A percentile compares a stretch with the other conserved stretches of the same genome.
Evolutionary conservation across 2,888 invertebrate genomes (phyloP).

Genomic region (Limnephilus rhombicus): DNA sequence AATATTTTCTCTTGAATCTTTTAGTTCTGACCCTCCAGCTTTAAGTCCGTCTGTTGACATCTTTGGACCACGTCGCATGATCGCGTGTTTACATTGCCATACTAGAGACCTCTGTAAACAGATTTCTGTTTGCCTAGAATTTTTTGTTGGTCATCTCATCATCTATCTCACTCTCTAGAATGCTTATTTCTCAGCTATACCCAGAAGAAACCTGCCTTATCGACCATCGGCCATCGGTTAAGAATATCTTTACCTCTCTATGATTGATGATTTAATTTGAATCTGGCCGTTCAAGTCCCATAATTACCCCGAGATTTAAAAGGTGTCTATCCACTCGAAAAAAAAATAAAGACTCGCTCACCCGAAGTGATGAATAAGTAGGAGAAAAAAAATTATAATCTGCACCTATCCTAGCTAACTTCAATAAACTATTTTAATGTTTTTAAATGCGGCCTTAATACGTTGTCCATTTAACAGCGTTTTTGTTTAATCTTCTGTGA

Average conservation of each 20-base stretch:
- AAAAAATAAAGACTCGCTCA: neutral
- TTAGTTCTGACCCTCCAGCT: constrained; percentile 7
- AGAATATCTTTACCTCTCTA: neutral
- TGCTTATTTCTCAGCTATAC: neutral
- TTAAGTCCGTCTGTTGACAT: constrained; percentile 32
- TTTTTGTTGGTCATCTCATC: constrained; percentile 51
- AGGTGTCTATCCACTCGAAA: neutral
- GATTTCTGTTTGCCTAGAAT: constrained; percentile 52
- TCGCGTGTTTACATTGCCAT: constrained; percentile 33
- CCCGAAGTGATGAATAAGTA: neutral
- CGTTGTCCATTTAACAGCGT: neutral
- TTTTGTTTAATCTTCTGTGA: neutral
- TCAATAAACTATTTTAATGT: neutral
- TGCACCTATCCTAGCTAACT: neutral
- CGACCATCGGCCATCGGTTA: constrained; percentile 22
- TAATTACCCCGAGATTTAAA: constrained; percentile 21
- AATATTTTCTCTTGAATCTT: constrained; percentile 25
- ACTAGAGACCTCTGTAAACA: constrained; percentile 63
- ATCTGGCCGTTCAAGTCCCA: constrained; percentile 21
- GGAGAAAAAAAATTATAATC: neutral
- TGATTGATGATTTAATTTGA: constrained; percentile 43
- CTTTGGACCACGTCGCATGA: constrained; percentile 39
- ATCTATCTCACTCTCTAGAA: neutral
- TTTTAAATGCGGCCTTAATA: neutral
- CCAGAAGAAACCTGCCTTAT: constrained; percentile 9